Conservation (phyloP, 1,140 invertebrate species). For the Drosophila ogumai region DNA sequence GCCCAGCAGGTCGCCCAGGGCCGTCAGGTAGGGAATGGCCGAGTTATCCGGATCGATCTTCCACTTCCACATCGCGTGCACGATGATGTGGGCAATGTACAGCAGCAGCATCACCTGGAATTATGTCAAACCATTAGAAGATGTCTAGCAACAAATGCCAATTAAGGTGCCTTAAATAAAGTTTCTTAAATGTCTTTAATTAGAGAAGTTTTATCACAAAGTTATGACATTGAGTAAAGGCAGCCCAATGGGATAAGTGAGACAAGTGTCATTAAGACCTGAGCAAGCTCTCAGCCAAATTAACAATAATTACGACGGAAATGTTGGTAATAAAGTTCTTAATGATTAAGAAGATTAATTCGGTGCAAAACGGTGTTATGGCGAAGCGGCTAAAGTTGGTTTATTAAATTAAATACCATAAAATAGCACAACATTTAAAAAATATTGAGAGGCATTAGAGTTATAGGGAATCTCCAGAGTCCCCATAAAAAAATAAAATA, state of each 20-base stretch:
- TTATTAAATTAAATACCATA: too few species aligned
- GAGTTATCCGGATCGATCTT: constrained; percentile 98
- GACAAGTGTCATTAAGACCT: neutral
- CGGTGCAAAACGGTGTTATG: too few species aligned
- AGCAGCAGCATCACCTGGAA: constrained; percentile 91
- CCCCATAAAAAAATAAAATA: too few species aligned
- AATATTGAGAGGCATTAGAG: too few species aligned
- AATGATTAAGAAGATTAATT: neutral
- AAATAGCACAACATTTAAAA: too few species aligned
- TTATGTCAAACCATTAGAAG: constrained; percentile 3
- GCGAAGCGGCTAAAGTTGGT: too few species aligned
- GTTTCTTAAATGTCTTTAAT: neutral
- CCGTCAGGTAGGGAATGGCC: constrained; percentile 98
- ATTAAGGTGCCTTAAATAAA: neutral
- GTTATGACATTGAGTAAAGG: neutral
- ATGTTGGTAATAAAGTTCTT: neutral
- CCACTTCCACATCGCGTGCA: constrained; percentile 95
- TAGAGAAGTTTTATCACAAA: neutral
- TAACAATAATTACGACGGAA: neutral
- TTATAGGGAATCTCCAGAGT: too few species aligned
- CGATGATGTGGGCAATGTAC: constrained; percentile 94
- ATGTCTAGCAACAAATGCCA: too few species aligned
- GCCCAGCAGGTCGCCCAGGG: constrained; percentile 96
- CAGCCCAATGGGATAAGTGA: neutral
- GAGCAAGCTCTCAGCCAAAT: neutral